Base-by-base conservation (phyloP, 2,797 vertebrate genomes). In the Sebastes kiyomatsui region DNA sequence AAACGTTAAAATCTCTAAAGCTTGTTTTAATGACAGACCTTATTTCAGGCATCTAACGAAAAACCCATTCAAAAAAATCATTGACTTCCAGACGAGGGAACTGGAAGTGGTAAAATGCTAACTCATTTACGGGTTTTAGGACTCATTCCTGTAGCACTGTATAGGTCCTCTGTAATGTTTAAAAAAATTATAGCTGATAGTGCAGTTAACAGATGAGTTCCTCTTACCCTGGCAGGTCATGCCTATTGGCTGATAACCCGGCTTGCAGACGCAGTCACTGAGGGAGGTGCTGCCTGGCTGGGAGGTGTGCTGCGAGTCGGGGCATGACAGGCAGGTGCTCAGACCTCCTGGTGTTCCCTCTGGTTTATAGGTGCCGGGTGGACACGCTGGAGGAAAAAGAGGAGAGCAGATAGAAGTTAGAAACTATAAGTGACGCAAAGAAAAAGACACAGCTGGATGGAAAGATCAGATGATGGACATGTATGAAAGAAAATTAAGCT, bases 291-390 rank as follows among this genome's bases (percentile, higher is more conserved):
- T 99, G 80, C 97, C 98, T 0, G 97, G 98, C 79, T 93, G 96
- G 70, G 98, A 98, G 13, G 96, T 98, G 80, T 99, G 97, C 77
- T 98, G 96, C 55, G 88, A 88, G 87, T 97, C 96, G 0, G 98
- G 97, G 79, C 98, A 99, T 0, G 94, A 78, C 52, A 94, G 87
- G 82, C 98, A 99, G 60, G 97, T 98, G 79, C 96, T 95, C 72
- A 96, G 91, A 77, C 98, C 97, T 85, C 98, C 98, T 4, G 97
- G 97, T 5, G 95, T 94, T 42, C 95, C 96, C 90, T 98, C 97
- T 12, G 97, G 96, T 86, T 99, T 99, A 84, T 97, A 99, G 0
- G 98, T 99, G 61, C 97, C 97, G 5, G 97, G 87, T 12, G 98
- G 98, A 88, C 98, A 99, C 12, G 97, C 98, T 99, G 88, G 58